phyloP scores from a whole-genome alignment of 2,113 vertebrate genomes.

The Protomyctophum bolini region DNA sequence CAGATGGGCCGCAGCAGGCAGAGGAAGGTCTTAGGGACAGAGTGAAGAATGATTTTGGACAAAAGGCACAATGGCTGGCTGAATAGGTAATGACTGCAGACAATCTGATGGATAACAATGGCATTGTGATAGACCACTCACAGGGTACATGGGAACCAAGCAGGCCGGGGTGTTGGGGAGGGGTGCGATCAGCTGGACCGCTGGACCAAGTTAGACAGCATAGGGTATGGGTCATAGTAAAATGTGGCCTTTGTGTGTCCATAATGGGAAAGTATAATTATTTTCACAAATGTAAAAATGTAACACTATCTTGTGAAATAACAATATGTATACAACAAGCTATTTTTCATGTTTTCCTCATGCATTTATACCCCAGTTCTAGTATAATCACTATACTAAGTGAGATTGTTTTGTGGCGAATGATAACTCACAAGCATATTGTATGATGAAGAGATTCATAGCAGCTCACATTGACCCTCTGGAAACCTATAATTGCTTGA shows the following conservation, averaged over 20 bases:
- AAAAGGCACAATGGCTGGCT: slow-evolving; percentile 71
- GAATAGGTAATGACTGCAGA: slow-evolving; percentile 72
- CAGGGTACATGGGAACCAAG: slow-evolving; percentile 61
- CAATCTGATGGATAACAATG: slow-evolving; percentile 77
- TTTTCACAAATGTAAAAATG: no score
- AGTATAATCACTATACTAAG: slow-evolving; percentile 6
- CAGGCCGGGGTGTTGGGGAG: slow-evolving; percentile 29
- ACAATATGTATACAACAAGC: neutral
- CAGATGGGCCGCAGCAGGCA: slow-evolving; percentile 72
- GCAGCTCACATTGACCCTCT: slow-evolving; percentile 39
- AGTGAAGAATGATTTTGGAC: slow-evolving; percentile 70
- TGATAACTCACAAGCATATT: slow-evolving; percentile 16
- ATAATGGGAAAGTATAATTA: slow-evolving; percentile 34
- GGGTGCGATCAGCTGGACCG: slow-evolving; percentile 63
- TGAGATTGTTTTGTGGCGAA: slow-evolving; percentile 13
- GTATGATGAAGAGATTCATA: slow-evolving; percentile 31
- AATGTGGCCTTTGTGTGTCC: slow-evolving; percentile 49
- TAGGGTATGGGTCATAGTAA: slow-evolving; percentile 49
- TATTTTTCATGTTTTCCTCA: neutral
- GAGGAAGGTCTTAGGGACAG: slow-evolving; percentile 62
- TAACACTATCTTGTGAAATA: neutral
- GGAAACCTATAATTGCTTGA: slow-evolving; percentile 61
- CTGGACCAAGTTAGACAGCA: slow-evolving; percentile 54
- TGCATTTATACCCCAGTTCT: slow-evolving; percentile 1
- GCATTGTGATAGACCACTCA: slow-evolving; percentile 67